phyloP scores from a whole-genome alignment of 2,797 vertebrate species.

The Pampus argenteus region DNA sequence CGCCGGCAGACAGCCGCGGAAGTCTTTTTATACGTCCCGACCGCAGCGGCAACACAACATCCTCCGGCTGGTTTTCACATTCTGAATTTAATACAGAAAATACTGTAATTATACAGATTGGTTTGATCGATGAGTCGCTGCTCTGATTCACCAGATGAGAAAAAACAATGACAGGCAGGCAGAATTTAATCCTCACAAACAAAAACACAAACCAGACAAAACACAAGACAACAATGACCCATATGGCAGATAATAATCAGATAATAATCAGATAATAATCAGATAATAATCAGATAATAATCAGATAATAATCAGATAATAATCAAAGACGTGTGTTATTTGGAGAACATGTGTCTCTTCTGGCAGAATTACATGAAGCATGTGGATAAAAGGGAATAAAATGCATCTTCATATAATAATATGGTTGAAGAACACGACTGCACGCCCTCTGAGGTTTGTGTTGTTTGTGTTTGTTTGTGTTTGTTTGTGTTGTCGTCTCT shows the following conservation, averaged over 20 bases:
- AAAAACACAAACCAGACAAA: slow-evolving; percentile 20
- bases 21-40: slow-evolving; percentile 75
- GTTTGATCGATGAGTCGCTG: slow-evolving; percentile 1
- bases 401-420: no score
- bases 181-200: slow-evolving; percentile 25
- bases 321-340: no score
- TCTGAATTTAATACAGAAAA: background rate
- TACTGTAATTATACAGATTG: background rate
- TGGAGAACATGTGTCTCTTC: background rate
- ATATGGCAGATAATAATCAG: slow-evolving; percentile 6
- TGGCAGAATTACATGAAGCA: no score
- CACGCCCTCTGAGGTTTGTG: background rate
- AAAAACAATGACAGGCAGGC: background rate
- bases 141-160: slow-evolving; percentile 3
- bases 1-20: slow-evolving; percentile 54
- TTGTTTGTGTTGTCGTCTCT: no score
- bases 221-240: background rate
- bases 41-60: slow-evolving; percentile 28
- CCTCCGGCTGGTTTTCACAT: background rate
- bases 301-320: background rate
- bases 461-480: no score
- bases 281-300: slow-evolving; percentile 4
- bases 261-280: background rate
- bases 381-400: background rate
- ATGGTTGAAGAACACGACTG: background rate